These are phyloP conservation scores for Plestiodon gilberti DNA, from an alignment of 2,113 vertebrate species.

Conservation along the genomic window DNA sequence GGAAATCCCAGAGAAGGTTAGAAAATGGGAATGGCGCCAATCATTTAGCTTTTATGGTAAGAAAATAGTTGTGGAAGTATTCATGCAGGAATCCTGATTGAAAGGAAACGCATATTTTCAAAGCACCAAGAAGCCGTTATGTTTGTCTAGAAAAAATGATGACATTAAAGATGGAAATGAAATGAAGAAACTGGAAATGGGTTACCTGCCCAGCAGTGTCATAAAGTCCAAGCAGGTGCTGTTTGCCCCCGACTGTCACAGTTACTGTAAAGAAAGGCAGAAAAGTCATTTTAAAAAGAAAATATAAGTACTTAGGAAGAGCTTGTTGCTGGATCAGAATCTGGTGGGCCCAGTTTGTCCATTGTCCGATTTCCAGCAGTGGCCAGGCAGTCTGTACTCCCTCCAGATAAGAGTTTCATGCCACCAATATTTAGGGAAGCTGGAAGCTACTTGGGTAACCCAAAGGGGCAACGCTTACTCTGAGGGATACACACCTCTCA, in stretches of 20 bases:
- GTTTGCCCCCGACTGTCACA: conserved; percentile 87
- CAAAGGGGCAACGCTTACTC: too few species aligned
- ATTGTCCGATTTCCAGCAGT: too few species aligned
- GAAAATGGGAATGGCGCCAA: not conserved
- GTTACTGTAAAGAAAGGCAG: conserved; percentile 78
- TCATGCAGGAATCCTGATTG: too few species aligned
- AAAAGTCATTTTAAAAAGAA: not conserved
- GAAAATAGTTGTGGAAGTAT: too few species aligned
- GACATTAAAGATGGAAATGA: not conserved
- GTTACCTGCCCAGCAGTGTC: conserved; percentile 91
- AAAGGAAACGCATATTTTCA: not conserved
- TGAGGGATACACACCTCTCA: too few species aligned
- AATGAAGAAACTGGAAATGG: not conserved
- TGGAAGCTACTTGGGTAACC: too few species aligned
- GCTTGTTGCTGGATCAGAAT: too few species aligned
- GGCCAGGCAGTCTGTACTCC: too few species aligned
- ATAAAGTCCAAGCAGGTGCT: conserved; percentile 88
- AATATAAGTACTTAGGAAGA: not conserved
- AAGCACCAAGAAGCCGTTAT: not conserved
- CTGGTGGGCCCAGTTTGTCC: too few species aligned
- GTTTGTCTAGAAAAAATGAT: not conserved
- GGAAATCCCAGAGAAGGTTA: not conserved
- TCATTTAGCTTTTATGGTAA: not conserved
- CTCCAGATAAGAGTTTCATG: too few species aligned
- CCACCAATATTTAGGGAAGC: too few species aligned